Evolutionary conservation across 1,140 invertebrate species (phyloP).

Genomic region (Maconellicoccus hirsutus): DNA sequence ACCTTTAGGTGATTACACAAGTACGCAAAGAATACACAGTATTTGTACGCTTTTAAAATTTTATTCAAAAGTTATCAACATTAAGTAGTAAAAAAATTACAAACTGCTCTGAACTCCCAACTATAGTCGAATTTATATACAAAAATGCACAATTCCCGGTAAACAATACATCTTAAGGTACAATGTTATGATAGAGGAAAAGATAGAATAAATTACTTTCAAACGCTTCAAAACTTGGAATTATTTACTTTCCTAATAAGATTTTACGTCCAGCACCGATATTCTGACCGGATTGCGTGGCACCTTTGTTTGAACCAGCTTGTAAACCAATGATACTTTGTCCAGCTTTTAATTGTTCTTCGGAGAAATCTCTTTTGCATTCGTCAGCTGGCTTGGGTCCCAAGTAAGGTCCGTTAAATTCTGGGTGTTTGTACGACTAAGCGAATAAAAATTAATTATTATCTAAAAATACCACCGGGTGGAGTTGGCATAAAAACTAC

Average conservation of each 20-base stretch:
- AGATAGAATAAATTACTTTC: neutral
- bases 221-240: neutral
- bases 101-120: neutral
- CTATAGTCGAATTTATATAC: neutral
- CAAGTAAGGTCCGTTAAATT: slow-evolving; percentile 72
- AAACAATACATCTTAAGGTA: neutral
- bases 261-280: slow-evolving; percentile 79
- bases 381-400: slow-evolving; percentile 77
- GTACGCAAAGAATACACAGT: too few relatives aligned
- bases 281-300: slow-evolving; percentile 76
- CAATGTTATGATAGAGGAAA: neutral
- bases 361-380: slow-evolving; percentile 76
- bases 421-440: slow-evolving; percentile 73
- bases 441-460: slow-evolving; percentile 25
- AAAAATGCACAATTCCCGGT: slow-evolving; percentile 1
- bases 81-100: neutral
- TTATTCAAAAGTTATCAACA: neutral
- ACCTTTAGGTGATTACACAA: too few relatives aligned
- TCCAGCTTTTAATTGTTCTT: slow-evolving; percentile 74
- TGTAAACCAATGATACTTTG: slow-evolving; percentile 80
- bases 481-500: neutral
- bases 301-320: slow-evolving; percentile 82
- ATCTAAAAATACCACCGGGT: neutral
- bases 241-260: slow-evolving; percentile 58
- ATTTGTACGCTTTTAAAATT: neutral